Evolutionary conservation across 2,888 invertebrate species (phyloP), one percentile per base, ranked within the genome.

Genomic region (Drosophila niveifrons): DNA sequence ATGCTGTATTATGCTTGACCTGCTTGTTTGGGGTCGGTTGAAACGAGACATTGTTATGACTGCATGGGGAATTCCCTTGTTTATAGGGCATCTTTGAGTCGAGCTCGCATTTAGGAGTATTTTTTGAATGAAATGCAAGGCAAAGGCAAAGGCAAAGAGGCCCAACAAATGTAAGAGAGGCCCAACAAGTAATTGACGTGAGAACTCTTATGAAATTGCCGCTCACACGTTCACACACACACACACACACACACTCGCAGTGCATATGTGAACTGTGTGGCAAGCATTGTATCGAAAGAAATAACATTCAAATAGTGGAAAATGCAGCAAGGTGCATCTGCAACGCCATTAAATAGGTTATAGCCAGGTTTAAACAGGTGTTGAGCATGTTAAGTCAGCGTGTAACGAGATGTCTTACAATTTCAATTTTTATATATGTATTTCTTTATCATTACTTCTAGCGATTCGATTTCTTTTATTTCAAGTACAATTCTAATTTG

Each of bases 141-240:
- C 43, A 18, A 18, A 57, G 17, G 17, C 44, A 31, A 31, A 44
- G 44, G 29, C 44, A 18, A 6, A 23, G 58, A 59, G 39, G 41
- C 58, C 41, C 11, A 59, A 59, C 41, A 48, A 59, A 48, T 59
- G 59, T 59, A 31, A 50, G 50, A 51, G 58, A 59, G 41, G 41
- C 58, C 39, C 50, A 50, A 59, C 48, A 66, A 52, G 71, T 71
- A 71, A 71, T 71, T 71, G 71, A 67, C 71, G 71, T 71, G 71
- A 71, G 71, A 71, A 71, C 67, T 71, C 67, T 58, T 62, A 70
- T 48, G 61, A 70, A 71, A 67, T 71, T 63, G 50, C 67, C 44
- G 52, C 67, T 67, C 62, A 48, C 68, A 59, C 61, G 50, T 18
- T 34, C 47, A 36, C 31, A 55, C 9, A 15, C 41, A 43, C 15